phyloP scores from a whole-genome alignment of 2,797 vertebrate genomes.

The Chrysocyon brachyurus region DNA sequence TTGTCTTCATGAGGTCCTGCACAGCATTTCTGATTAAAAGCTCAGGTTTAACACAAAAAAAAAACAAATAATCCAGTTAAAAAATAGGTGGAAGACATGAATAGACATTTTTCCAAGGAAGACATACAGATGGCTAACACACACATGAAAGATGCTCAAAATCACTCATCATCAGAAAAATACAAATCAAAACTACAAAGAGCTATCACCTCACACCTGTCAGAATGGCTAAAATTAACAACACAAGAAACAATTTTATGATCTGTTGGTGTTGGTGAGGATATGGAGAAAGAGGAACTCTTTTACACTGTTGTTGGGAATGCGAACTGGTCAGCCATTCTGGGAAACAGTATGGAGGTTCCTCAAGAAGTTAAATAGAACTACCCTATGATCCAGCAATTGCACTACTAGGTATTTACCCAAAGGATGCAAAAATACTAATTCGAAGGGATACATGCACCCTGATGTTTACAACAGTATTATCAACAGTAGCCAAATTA shows the following conservation, averaged over 20 bases:
- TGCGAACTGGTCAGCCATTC: background rate
- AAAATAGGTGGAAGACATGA: background rate
- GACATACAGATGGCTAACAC: background rate
- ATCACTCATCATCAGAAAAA: no score
- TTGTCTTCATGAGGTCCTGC: background rate
- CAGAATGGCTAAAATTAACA: background rate
- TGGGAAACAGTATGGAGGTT: background rate
- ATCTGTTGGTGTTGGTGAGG: background rate
- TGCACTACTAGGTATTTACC: background rate
- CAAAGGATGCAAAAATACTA: background rate
- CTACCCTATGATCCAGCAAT: background rate
- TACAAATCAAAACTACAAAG: no score
- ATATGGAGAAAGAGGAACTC: background rate
- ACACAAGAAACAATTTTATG: background rate
- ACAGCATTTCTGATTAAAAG: background rate
- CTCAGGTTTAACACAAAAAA: background rate
- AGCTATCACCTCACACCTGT: background rate
- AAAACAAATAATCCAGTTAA: background rate
- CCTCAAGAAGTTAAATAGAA: background rate
- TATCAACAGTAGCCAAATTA: background rate
- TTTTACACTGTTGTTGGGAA: background rate
- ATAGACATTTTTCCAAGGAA: background rate
- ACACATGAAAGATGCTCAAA: background rate
- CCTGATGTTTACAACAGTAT: background rate
- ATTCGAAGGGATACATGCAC: background rate